Evolutionary conservation across 2,113 vertebrate species (phyloP).

Genomic region (Diglossa brunneiventris): DNA sequence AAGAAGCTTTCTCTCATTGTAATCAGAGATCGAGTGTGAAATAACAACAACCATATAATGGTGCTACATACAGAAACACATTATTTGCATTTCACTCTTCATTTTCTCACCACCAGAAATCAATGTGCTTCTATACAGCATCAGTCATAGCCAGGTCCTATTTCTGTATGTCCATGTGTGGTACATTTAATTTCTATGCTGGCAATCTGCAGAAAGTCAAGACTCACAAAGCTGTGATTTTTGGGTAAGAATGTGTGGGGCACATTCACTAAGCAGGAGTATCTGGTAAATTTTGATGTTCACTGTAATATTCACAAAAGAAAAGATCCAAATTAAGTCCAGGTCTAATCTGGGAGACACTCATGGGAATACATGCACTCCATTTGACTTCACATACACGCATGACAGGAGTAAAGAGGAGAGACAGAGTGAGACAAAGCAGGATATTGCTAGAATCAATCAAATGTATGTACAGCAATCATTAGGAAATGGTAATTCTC

Average conservation of each 20-base stretch:
- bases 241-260: background rate
- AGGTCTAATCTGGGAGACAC: background rate
- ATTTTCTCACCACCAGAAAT: background rate
- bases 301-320: background rate
- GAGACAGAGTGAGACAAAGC: background rate
- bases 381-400: background rate
- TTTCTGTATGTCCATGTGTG: background rate
- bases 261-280: background rate
- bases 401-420: background rate
- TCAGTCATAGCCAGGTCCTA: background rate
- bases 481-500: background rate
- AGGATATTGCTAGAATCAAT: background rate
- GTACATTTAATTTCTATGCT: background rate
- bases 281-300: background rate
- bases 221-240: background rate
- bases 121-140: background rate
- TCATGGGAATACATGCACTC: background rate
- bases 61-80: fast-evolving
- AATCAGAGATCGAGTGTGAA: background rate
- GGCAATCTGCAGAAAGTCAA: background rate
- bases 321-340: background rate
- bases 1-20: background rate
- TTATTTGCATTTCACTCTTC: background rate
- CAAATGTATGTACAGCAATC: background rate
- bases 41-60: background rate